Percentiles rank a stretch among this genome's conserved stretches.
phyloP scores from a whole-genome alignment of 2,113 vertebrate species.

The Mixornis gularis region DNA sequence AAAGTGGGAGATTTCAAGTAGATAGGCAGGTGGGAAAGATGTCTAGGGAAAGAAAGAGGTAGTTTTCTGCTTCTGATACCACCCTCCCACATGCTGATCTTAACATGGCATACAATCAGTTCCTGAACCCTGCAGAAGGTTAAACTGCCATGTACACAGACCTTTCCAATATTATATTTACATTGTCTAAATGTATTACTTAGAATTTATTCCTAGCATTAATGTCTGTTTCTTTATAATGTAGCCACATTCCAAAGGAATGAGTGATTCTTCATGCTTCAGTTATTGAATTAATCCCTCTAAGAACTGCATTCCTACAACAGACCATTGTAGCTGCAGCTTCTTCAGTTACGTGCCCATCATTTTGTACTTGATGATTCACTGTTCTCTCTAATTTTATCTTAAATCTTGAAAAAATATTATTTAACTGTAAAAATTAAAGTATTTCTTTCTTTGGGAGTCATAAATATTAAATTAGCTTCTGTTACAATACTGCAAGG shows the following conservation, averaged over 20 bases:
- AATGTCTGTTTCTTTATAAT: background rate
- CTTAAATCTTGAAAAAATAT: background rate
- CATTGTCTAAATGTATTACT: background rate
- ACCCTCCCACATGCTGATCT: accelerated
- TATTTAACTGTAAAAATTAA: background rate
- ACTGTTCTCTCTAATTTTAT: background rate
- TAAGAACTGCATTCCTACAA: background rate
- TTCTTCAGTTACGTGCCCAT: background rate
- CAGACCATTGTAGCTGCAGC: accelerated
- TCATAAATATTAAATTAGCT: background rate
- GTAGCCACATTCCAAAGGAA: background rate
- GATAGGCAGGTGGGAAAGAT: background rate
- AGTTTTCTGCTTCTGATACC: background rate
- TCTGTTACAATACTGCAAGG: background rate
- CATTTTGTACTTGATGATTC: background rate
- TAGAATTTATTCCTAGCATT: background rate
- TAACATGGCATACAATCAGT: background rate
- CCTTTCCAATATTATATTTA: background rate
- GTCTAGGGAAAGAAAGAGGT: background rate
- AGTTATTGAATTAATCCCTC: background rate
- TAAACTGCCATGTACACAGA: background rate
- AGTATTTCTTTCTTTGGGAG: background rate
- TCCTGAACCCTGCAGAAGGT: background rate
- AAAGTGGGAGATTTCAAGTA: background rate
- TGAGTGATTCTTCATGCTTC: background rate